phyloP scores from a whole-genome alignment of 2,797 vertebrate genomes.

The Eulemur rubriventer region DNA sequence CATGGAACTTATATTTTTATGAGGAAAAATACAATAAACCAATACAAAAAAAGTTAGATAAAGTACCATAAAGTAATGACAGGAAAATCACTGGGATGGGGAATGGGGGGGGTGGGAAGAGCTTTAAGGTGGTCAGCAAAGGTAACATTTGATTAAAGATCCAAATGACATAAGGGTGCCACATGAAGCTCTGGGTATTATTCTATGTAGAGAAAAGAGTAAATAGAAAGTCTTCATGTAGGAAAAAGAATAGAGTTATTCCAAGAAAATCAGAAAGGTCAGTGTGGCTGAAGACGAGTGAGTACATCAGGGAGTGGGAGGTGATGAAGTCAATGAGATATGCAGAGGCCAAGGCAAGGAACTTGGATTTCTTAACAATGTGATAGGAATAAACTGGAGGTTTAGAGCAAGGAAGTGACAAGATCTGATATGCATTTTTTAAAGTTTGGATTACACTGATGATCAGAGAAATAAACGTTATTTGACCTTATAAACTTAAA shows the following conservation, averaged over 20 bases:
- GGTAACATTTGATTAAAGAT: neutral
- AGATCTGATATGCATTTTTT: neutral
- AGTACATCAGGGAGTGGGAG: neutral
- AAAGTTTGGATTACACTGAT: constrained; percentile 3
- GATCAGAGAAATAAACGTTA: neutral
- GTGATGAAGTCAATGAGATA: neutral
- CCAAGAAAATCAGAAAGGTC: constrained; percentile 23
- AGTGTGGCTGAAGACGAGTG: neutral
- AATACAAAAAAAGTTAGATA: neutral
- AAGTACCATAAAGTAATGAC: neutral
- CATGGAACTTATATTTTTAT: neutral
- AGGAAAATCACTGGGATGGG: neutral
- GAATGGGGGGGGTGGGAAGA: neutral
- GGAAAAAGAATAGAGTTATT: neutral
- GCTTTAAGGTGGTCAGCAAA: neutral
- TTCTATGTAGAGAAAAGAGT: neutral
- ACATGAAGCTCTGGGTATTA: neutral
- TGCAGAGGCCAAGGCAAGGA: neutral
- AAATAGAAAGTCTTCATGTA: neutral
- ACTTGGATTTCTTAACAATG: neutral
- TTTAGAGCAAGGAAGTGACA: neutral
- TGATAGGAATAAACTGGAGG: neutral
- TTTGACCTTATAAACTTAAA: neutral
- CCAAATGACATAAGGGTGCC: neutral
- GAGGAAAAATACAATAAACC: neutral